Conservation (phyloP, 2,113 vertebrate genomes). For the Aepyceros melampus region DNA sequence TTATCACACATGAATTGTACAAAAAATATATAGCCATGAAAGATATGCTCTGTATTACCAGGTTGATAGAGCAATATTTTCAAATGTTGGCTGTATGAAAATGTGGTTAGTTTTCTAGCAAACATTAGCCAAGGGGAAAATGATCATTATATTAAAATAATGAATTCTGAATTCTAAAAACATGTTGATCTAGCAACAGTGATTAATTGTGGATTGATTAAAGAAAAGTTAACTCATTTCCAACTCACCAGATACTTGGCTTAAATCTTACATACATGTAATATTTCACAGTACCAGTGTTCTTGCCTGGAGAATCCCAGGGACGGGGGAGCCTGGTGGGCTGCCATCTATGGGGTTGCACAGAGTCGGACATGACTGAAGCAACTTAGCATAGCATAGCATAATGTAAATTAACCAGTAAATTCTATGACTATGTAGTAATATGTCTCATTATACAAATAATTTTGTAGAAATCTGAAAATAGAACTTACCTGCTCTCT, state of each 20-base stretch:
- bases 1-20: neutral
- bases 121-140: neutral
- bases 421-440: neutral
- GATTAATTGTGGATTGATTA: neutral
- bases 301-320: too few relatives aligned
- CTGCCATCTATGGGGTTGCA: too few relatives aligned
- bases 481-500: neutral
- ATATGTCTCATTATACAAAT: neutral
- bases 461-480: neutral
- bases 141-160: neutral
- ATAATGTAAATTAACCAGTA: neutral
- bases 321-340: too few relatives aligned
- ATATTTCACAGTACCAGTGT: neutral
- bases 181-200: neutral
- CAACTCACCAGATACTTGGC: neutral
- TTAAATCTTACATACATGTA: neutral
- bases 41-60: neutral
- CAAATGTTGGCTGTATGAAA: neutral
- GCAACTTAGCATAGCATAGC: too few relatives aligned
- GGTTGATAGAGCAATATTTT: neutral
- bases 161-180: neutral
- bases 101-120: neutral
- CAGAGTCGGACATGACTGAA: too few relatives aligned
- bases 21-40: neutral
- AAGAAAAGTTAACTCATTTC: neutral